Percentiles rank a stretch among this genome's conserved stretches.
Conservation (phyloP, 2,888 invertebrate genomes). For the Drosophila ochracea region DNA sequence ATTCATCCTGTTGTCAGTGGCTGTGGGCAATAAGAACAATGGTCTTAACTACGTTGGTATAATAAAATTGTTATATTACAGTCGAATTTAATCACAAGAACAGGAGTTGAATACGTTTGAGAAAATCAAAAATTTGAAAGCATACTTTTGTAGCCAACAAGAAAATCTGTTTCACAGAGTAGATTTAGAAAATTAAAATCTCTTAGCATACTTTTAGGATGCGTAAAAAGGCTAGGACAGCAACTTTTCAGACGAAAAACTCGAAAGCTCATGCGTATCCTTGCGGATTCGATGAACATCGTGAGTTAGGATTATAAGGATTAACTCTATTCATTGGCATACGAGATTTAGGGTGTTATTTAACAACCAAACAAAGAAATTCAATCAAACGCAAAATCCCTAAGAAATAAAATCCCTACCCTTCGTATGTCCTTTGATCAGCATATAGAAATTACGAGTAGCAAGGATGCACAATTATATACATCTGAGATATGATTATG, state of each 20-base stretch:
- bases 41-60: neutral
- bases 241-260: neutral
- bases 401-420: too few species aligned
- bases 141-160: neutral
- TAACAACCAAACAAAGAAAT: neutral
- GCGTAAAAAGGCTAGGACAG: neutral
- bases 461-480: neutral
- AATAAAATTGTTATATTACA: neutral
- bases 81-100: neutral
- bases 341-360: neutral
- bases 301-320: neutral
- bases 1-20: neutral
- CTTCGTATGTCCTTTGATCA: neutral
- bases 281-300: neutral
- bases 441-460: neutral
- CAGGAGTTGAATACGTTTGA: neutral
- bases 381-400: neutral
- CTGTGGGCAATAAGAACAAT: neutral
- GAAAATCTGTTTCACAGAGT: neutral
- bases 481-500: neutral
- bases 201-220: constrained; percentile 1
- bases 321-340: neutral
- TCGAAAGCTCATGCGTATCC: neutral
- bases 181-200: neutral
- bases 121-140: neutral